Conservation (phyloP, 2,888 invertebrate species). For the Ichneumon xanthorius region DNA sequence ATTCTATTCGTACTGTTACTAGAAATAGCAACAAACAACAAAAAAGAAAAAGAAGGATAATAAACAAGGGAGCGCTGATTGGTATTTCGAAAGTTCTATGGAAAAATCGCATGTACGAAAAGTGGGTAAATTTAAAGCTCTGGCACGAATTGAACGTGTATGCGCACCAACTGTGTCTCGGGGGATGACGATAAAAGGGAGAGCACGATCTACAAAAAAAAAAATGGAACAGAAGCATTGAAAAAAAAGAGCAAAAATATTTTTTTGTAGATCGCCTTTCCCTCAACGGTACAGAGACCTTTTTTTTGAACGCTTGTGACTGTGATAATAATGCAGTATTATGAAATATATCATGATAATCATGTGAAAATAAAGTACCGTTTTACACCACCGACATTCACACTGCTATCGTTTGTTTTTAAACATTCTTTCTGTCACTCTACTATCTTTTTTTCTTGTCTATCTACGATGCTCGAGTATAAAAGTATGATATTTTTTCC, state of each 20-base stretch:
- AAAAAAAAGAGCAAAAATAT: neutral
- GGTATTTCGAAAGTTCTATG: slow-evolving; percentile 32
- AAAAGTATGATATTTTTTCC: slow-evolving; percentile 24
- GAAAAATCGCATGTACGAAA: slow-evolving; percentile 58
- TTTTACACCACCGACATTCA: slow-evolving; percentile 76
- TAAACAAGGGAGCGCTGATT: slow-evolving; percentile 10
- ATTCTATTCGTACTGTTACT: slow-evolving; percentile 3
- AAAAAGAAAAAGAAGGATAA: neutral
- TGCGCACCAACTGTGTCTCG: slow-evolving; percentile 30
- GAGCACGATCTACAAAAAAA: slow-evolving; percentile 49
- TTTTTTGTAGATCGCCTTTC: slow-evolving; percentile 56
- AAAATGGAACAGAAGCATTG: slow-evolving; percentile 10
- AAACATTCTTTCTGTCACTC: slow-evolving; percentile 70
- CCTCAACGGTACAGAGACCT: slow-evolving; percentile 61
- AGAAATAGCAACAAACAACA: neutral
- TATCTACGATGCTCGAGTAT: slow-evolving; percentile 55
- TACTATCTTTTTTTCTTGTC: slow-evolving; percentile 46
- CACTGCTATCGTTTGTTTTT: slow-evolving; percentile 74
- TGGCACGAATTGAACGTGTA: slow-evolving; percentile 47
- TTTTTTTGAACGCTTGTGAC: slow-evolving; percentile 56
- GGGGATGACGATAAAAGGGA: slow-evolving; percentile 24
- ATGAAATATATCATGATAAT: slow-evolving; percentile 73
- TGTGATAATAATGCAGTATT: slow-evolving; percentile 75
- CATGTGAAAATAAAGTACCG: slow-evolving; percentile 75
- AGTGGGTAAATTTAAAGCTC: slow-evolving; percentile 48